Percentiles rank a stretch among this genome's conserved stretches.
phyloP scores from a whole-genome alignment of 2,888 invertebrate genomes.

The Tetanocera ferruginea region DNA sequence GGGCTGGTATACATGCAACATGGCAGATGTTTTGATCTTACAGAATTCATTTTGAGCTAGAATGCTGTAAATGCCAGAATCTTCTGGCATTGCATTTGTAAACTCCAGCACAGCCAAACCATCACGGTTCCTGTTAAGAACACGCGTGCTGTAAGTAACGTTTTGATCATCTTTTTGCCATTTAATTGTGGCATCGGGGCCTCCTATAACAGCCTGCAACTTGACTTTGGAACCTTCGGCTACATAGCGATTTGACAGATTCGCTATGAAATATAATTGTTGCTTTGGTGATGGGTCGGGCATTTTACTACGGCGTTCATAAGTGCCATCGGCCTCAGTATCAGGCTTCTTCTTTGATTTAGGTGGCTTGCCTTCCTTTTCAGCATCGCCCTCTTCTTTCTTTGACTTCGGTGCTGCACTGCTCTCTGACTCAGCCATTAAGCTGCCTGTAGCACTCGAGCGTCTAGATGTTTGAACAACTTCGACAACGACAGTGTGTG shows the following conservation, averaged over 20 bases:
- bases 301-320: conserved; percentile 72
- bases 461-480: conserved; percentile 64
- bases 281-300: conserved; percentile 70
- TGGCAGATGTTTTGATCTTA: conserved; percentile 77
- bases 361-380: conserved; percentile 50
- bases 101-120: conserved; percentile 84
- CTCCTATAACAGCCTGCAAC: conserved; percentile 83
- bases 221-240: conserved; percentile 81
- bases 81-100: conserved; percentile 75
- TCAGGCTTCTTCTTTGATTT: conserved; percentile 59
- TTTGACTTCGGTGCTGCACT: conserved; percentile 43
- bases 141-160: conserved; percentile 64
- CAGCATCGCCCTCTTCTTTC: conserved; percentile 38
- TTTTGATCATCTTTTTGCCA: conserved; percentile 81
- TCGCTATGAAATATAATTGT: conserved; percentile 66
- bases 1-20: conserved; percentile 77
- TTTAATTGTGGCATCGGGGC: conserved; percentile 78
- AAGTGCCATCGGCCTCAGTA: conserved; percentile 68
- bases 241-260: conserved; percentile 67
- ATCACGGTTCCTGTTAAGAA: conserved; percentile 71
- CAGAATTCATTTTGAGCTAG: conserved; percentile 82
- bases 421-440: conserved; percentile 59
- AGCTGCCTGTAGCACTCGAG: conserved; percentile 60
- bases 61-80: conserved; percentile 86
- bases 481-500: conserved; percentile 75